phyloP scores from a whole-genome alignment of 2,888 invertebrate species.

The Troides oblongomaculatus region DNA sequence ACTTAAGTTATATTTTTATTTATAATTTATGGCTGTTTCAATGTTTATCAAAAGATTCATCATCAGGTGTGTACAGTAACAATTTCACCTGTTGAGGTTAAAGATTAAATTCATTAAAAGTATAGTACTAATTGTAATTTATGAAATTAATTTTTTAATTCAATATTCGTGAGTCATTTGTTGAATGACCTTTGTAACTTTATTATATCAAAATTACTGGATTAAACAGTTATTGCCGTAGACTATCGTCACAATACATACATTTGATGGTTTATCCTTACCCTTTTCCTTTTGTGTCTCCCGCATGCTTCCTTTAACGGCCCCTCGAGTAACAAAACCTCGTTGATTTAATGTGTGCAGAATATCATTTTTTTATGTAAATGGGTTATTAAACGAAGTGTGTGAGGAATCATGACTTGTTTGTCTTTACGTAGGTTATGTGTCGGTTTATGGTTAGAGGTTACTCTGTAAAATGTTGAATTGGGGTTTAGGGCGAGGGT shows the following conservation, averaged over 20 bases:
- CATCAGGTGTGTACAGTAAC: neutral
- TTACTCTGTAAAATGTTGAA: conserved; percentile 63
- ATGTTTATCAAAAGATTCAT: conserved; percentile 4
- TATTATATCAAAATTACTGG: neutral
- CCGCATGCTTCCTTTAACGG: conserved; percentile 80
- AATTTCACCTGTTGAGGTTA: neutral
- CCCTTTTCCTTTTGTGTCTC: conserved; percentile 46
- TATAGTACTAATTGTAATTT: neutral
- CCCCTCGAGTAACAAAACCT: conserved; percentile 53
- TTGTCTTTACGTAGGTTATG: conserved; percentile 23
- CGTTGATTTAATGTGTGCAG: conserved; percentile 74
- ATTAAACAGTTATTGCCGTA: too few relatives aligned
- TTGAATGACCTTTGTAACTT: neutral
- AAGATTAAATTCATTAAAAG: neutral
- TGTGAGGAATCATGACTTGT: conserved; percentile 55
- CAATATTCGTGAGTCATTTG: neutral
- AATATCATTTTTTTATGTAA: conserved; percentile 65
- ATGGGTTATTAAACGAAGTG: conserved; percentile 78
- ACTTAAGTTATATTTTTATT: conserved; percentile 43
- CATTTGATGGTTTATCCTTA: conserved; percentile 34
- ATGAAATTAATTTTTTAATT: neutral
- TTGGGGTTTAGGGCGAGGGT: conserved; percentile 77
- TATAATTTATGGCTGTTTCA: conserved; percentile 31
- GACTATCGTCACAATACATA: neutral
- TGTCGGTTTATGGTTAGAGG: conserved; percentile 38